These are phyloP conservation scores for Candidula unifasciata DNA, from an alignment of 2,888 invertebrate genomes.

Conservation along the genomic window DNA sequence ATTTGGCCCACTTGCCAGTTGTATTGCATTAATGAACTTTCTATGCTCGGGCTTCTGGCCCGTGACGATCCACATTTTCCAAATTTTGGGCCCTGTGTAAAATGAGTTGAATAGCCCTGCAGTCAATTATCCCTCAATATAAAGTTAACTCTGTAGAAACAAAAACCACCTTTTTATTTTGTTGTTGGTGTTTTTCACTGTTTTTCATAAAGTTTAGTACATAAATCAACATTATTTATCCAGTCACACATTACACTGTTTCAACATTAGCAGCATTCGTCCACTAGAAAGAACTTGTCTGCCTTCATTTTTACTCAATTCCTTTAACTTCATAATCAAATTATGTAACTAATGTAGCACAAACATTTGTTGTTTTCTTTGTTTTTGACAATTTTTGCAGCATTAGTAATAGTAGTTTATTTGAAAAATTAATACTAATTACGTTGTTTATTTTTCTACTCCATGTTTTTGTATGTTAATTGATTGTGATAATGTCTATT, in stretches of 20 bases:
- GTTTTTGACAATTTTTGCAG: conserved; percentile 12
- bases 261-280: background rate
- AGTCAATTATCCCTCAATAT: background rate
- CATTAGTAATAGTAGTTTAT: conserved; percentile 4
- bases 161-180: background rate
- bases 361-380: conserved; percentile 2
- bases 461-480: background rate
- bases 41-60: too few relatives aligned
- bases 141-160: background rate
- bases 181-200: too few relatives aligned
- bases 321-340: background rate
- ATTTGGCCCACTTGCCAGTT: too few relatives aligned
- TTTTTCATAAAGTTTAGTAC: background rate
- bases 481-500: background rate
- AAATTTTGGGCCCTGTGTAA: too few relatives aligned
- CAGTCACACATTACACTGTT: background rate
- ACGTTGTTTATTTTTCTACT: background rate
- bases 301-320: background rate
- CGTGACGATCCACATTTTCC: too few relatives aligned
- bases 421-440: background rate
- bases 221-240: background rate
- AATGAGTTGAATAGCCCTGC: too few relatives aligned
- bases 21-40: too few relatives aligned
- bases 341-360: conserved; percentile 5
- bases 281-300: background rate